Base-by-base conservation (phyloP, 2,113 vertebrate species). In the Silurus glanis region DNA sequence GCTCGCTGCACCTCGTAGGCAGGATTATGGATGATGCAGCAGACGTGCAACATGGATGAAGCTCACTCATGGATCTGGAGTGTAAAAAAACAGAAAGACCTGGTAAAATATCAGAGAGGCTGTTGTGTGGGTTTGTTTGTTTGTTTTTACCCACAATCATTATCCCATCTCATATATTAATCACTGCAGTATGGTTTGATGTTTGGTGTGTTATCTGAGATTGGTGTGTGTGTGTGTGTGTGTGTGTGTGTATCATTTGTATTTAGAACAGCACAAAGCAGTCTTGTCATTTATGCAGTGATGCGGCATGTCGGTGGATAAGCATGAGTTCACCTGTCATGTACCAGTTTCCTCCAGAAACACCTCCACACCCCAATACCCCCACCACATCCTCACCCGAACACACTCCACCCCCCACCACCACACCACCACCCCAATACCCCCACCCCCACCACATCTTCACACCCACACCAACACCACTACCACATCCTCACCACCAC, bases 291-390 rank as follows among this genome's bases (percentile, higher is more conserved):
- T 79, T 79, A 28, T 83, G 66, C 85, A 67, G 64, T 51, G 55
- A 71, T 87, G 83, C 80, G 21, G 66, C 62, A 78, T 85, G 72
- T 83, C 83, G n/a, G 23, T 55, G 58, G 86, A 47, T 83, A 87
- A 89, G 88, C 88, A 85, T 89, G 88, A 87, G 86, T 82, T 89
- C 86, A 89, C 88, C 86, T 83, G 83, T 87, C 86, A 89, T 87
- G 86, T 85, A 78, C 13, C 37, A 84, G 85, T 86, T 85, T 74
- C 84, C 58, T 53, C 76, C 47, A 82, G 21, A 37, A 62, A 82
- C 85, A 87, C 66, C 80, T 87, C 80, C 13, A 8, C 13, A 8
- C 1, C 55, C 13, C 55, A 9, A 8, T 56, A 8, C 55, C 55
- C 13, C 5, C 13, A 8, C 4, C 19, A 21, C 16, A 21, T 7